Evolutionary conservation across 1,140 invertebrate species (phyloP), one percentile per base, ranked within the genome.

Genomic region (Prorops nasuta): DNA sequence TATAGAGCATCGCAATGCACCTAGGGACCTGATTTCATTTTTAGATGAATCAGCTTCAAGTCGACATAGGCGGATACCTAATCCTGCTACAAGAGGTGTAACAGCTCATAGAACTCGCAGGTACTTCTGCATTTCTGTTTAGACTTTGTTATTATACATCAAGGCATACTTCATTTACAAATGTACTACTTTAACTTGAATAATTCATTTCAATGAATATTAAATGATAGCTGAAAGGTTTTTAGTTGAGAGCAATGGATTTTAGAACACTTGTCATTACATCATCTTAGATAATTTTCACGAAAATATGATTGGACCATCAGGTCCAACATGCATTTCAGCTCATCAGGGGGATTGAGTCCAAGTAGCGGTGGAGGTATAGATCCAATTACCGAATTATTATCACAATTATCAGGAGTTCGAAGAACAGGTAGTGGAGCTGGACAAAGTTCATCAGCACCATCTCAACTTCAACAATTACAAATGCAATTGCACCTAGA

Each of bases 331-430:
- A 94, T 95, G 90, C 92, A 94, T 81, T 92, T 92, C 63, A 87
- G 87, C 77, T 85, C 87, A 57, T 86, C 90, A 57, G 88, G 89
- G 62, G 90, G 89, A 40, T 81, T 93, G 38, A 93, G 90, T 59
- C 88, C 88, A 50, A 91, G 90, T 62, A 90, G 87, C 67, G 86
- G 91, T 60, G 94, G 97, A 70, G 86, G 90, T 57, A 85, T 86
- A 54, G 94, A 98, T 84, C 94, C 94, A 43, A 97, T 98, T 60
- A 91, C 92, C 32, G 93, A 97, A 80, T 80, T 96, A 54, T 79
- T 96, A 45, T 94, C 92, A 42, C 93, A 96, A 77, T 82, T 97
- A 64, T 94, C 92, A 18, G 92, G 92, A 53, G 92, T 94, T 53
- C 81, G 91, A 60, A 83, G 92, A 74, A 81, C 76, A 54, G 80